These are phyloP conservation scores for Cataglyphis altisquamis DNA, from an alignment of 2,888 invertebrate species.

Conservation along the genomic window DNA sequence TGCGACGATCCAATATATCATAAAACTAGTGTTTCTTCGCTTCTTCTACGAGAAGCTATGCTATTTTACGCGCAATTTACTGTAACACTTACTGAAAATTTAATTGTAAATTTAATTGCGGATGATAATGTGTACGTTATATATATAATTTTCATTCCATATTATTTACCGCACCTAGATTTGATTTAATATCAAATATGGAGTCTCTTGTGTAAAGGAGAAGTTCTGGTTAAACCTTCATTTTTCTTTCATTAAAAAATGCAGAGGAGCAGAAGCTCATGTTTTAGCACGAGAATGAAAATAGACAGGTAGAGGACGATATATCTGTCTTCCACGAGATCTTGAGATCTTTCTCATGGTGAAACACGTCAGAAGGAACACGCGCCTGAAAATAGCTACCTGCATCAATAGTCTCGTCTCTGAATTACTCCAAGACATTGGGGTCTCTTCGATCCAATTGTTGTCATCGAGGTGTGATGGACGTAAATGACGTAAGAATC, in stretches of 20 bases:
- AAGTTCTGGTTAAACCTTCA: background rate
- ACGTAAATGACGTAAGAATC: background rate
- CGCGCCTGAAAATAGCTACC: background rate
- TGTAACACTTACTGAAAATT: background rate
- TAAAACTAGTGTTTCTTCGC: background rate
- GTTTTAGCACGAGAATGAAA: background rate
- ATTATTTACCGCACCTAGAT: background rate
- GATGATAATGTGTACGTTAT: background rate
- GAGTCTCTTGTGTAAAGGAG: no score
- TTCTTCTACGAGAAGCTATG: background rate
- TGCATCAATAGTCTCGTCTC: background rate
- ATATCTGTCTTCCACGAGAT: background rate
- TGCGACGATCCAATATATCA: constrained; percentile 1
- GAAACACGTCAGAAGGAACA: background rate
- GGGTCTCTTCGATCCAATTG: background rate
- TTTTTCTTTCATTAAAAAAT: background rate
- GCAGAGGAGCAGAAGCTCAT: background rate
- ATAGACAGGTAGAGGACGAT: background rate
- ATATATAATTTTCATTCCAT: background rate
- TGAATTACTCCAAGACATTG: background rate
- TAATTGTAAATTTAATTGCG: background rate
- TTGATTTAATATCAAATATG: no score
- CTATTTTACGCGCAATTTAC: background rate
- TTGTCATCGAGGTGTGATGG: background rate
- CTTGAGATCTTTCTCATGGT: background rate